A percentile compares a stretch with the other conserved stretches of the same genome.
Evolutionary conservation across 2,797 vertebrate genomes (phyloP).

Genomic region (Hydrophis major): DNA sequence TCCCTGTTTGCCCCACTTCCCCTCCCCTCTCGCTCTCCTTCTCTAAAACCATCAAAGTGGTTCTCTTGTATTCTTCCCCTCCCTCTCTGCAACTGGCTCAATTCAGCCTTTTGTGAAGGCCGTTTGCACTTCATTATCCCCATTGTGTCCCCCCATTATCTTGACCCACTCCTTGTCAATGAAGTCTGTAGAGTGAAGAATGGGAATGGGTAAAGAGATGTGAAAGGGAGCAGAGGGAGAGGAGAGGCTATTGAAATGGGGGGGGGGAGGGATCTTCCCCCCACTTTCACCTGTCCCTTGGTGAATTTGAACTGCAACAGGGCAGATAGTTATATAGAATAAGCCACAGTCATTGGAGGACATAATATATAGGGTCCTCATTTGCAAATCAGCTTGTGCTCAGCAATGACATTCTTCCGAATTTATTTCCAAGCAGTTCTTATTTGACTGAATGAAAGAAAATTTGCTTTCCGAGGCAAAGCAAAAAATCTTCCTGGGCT

Average conservation of each 20-base stretch:
- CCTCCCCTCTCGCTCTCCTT: not conserved
- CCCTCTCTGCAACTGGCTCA: conserved; percentile 25
- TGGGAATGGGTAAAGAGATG: not conserved
- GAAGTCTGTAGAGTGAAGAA: conserved; percentile 60
- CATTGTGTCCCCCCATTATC: conserved; percentile 67
- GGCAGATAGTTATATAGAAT: not conserved
- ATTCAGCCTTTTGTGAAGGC: conserved; percentile 69
- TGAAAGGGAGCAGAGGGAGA: not conserved
- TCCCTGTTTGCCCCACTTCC: conserved; percentile 2
- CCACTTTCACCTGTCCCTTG: not conserved
- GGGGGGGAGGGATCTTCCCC: not conserved
- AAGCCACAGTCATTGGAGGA: rapidly evolving
- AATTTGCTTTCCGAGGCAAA: not conserved
- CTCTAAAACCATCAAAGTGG: conserved; percentile 7
- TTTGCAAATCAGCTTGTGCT: not conserved
- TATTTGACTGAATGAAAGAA: not conserved
- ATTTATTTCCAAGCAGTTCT: not conserved
- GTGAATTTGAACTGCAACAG: not conserved
- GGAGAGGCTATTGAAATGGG: not conserved
- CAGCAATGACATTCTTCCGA: not conserved
- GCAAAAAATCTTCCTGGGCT: not conserved
- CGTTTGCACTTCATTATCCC: conserved; percentile 74
- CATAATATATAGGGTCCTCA: not conserved
- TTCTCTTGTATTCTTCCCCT: not conserved
- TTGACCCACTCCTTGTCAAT: conserved; percentile 58